Evolutionary conservation across 2,888 invertebrate species (phyloP), one percentile per base, ranked within the genome.

Genomic region (Melanostoma scalare): DNA sequence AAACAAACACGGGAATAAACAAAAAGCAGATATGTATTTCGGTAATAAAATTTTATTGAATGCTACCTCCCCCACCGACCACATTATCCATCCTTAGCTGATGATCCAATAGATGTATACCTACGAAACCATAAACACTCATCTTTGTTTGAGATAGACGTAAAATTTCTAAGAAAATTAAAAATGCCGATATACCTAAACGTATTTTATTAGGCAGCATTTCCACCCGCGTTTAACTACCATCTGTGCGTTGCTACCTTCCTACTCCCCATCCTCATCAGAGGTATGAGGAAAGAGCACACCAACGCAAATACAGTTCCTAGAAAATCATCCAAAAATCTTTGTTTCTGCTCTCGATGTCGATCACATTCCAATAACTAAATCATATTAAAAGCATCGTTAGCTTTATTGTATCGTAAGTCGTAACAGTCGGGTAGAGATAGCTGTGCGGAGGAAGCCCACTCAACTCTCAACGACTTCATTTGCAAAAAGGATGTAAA

Each of bases 121-220:
- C 20, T 20, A 20, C 20, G 20, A 10, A 44, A 60, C 52, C 63
- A 71, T 71, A 69, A 80, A 75, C 75, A 80, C 52, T 52, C 56
- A 75, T 52, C 75, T 46, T 44, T 80, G 69, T 80, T 80, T 80
- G 75, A 63, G 75, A 63, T 46, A 69, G 2, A 5, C 46, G 5
- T 52, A 53, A 48, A 56, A 63, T 80, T 80, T 52, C 44, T 46
- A 52, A 31, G 52, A 35, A 75, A 75, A 69, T 46, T 56, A 36
- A 61, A 61, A 56, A 63, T 74, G 60, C 79, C 61, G 44, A 65
- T 69, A 58, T 48, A 20, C 20, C 20, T 20, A 71, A 80, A 52
- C 61, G 6, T 46, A 63, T 52, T 44, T 61, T 40, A 33, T 61
- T 42, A 68, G 74, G 48, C 61, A 35, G 50, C 31, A 9, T 42